Conservation (phyloP, 2,113 vertebrate genomes). For the Notarius quadriscutis region DNA sequence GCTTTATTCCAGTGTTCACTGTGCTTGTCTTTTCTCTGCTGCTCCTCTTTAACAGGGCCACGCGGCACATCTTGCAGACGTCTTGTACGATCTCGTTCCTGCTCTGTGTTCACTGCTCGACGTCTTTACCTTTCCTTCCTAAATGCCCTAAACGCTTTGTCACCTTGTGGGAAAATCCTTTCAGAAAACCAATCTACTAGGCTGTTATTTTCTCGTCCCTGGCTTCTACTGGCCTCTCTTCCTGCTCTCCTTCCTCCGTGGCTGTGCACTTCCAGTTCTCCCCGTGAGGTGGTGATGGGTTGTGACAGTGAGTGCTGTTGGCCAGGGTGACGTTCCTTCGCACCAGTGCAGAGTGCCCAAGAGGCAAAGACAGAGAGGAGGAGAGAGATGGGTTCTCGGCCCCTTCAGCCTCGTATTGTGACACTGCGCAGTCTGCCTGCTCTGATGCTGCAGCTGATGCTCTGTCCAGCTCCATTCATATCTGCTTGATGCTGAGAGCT, state of each 20-base stretch:
- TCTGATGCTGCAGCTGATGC: constrained; percentile 81
- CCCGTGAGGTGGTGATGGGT: constrained; percentile 52
- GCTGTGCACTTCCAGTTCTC: constrained; percentile 66
- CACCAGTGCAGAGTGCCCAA: constrained; percentile 49
- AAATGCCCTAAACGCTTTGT: constrained; percentile 30
- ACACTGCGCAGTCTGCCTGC: constrained; percentile 73
- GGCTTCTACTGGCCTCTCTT: background rate
- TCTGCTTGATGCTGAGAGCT: constrained; percentile 83
- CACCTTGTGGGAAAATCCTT: constrained; percentile 32
- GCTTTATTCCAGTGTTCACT: background rate
- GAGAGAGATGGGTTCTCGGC: constrained; percentile 41
- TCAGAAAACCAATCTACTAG: constrained; percentile 34
- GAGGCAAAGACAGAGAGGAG: constrained; percentile 16
- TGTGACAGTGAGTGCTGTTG: constrained; percentile 59
- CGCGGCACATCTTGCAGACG: constrained; percentile 38
- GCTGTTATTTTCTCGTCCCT: constrained; percentile 38
- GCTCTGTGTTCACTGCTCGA: background rate
- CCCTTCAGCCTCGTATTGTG: constrained; percentile 61
- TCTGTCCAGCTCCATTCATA: constrained; percentile 82
- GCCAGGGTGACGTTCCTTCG: constrained; percentile 49
- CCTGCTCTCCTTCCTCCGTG: constrained; percentile 23
- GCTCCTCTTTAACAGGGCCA: constrained; percentile 25
- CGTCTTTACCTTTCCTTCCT: constrained; percentile 18
- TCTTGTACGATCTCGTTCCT: constrained; percentile 25
- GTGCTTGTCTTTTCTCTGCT: constrained; percentile 3